A percentile compares a stretch with the other conserved stretches of the same genome.
Evolutionary conservation across 2,113 vertebrate species (phyloP).

Genomic region (Oenanthe oenanthe): DNA sequence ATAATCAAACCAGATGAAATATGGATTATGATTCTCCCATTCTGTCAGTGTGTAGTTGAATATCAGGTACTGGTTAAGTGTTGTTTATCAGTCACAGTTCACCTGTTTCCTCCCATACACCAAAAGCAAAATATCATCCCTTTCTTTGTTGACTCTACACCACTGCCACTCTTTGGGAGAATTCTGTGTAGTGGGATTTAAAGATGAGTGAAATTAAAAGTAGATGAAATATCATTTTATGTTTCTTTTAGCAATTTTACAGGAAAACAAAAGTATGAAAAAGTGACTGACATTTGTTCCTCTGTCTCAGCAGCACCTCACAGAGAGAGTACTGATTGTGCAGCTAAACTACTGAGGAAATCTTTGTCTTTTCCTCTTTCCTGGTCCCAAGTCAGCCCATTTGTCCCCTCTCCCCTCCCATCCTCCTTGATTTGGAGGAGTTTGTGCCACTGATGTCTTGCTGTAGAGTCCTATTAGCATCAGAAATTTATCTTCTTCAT

Average conservation of each 20-base stretch:
- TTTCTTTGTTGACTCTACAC: neutral
- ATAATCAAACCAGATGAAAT: neutral
- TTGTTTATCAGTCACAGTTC: neutral
- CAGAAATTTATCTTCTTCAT: constrained; percentile 19
- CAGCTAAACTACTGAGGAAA: neutral
- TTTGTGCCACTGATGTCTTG: neutral
- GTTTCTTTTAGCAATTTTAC: neutral
- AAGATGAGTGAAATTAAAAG: neutral
- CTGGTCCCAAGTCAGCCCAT: neutral
- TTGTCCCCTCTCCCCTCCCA: neutral
- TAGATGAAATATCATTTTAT: neutral
- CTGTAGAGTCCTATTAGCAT: neutral
- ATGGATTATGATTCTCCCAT: neutral
- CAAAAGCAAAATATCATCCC: neutral
- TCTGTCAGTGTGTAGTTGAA: neutral
- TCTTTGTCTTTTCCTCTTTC: neutral
- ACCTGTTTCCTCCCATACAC: neutral
- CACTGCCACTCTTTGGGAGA: neutral
- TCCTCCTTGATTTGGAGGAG: neutral
- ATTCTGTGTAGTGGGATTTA: neutral
- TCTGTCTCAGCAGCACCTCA: neutral
- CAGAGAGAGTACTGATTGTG: neutral
- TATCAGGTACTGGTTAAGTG: neutral
- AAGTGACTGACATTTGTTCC: neutral
- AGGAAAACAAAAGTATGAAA: neutral